These are phyloP conservation scores for Formica aserva DNA, from an alignment of 2,888 invertebrate genomes.

Conservation along the genomic window DNA sequence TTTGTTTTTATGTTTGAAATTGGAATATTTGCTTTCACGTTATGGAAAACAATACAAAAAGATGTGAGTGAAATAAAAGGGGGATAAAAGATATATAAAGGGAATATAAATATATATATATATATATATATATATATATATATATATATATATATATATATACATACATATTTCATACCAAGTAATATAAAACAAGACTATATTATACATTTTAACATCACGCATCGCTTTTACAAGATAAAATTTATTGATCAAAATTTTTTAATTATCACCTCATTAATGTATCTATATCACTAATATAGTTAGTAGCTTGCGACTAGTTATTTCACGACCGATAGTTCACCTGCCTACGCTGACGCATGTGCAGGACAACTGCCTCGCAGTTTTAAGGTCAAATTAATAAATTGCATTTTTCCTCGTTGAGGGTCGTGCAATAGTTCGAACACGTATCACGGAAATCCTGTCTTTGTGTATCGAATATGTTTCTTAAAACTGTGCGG, in stretches of 20 bases:
- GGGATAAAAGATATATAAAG: too few species aligned
- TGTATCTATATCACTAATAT: not conserved
- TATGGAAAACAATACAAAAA: not conserved
- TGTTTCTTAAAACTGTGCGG: not conserved
- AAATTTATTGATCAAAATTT: not conserved
- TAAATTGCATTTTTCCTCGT: constrained; percentile 64
- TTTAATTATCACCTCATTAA: not conserved
- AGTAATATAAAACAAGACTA: not conserved
- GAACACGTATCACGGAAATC: constrained; percentile 65
- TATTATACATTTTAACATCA: not conserved
- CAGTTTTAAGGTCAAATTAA: constrained; percentile 80
- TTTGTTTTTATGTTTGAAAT: not conserved
- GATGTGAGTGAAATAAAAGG: not conserved
- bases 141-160: not conserved
- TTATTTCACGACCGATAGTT: constrained; percentile 1
- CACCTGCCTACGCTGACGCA: constrained; percentile 29
- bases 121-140: too few species aligned
- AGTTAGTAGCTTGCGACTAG: not conserved
- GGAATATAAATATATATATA: not conserved
- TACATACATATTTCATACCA: not conserved
- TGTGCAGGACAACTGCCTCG: constrained; percentile 63
- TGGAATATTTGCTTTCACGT: not conserved
- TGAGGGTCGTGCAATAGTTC: constrained; percentile 65
- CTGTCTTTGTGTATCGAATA: constrained; percentile 53
- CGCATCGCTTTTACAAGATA: not conserved